Evolutionary conservation across 2,797 vertebrate species (phyloP), one percentile per base, ranked within the genome.

Genomic region (Pogonophryne albipinna): DNA sequence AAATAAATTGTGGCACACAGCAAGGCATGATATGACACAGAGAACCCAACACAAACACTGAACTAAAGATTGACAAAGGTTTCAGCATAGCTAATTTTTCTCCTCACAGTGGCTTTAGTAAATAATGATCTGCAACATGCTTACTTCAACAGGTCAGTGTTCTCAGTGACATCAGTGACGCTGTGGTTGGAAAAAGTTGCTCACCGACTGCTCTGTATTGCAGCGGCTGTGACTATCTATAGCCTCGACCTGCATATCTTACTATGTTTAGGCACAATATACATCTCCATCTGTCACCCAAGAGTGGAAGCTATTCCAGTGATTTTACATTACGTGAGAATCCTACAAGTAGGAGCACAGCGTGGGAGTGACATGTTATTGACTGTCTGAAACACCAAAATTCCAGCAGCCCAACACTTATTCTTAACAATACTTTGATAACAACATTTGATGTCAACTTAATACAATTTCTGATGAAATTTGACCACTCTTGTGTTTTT

Each of bases 231-330:
- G 60, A 66, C 91, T 92, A 92, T 90, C 76, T 91, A 86, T 93
- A 93, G 85, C 79, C 72, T 44, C 56, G 73, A 73, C 85, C 87
- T 77, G 86, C 92, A 93, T 93, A 84, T 82, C 85, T 91, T 85
- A 65, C 91, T 92, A 90, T 91, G 83, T 90, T 91, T 90, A 89
- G 91, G 34, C 69, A 19, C 77, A 65, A 55, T 76, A 85, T 89
- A 89, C 84, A 84, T 90, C 70, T 85, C 82, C 88, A 90, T 91
- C 86, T 93, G 92, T 88, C 88, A 60, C 70, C 71, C 67, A 62
- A 27, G 68, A 80, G 77, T 80, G 85, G 89, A 88, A 91, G 87
- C 85, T 89, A 88, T 93, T 83, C 71, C 77, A 89, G 57, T 65
- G 50, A 87, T 92, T 89, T 89, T 76, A 78, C 77, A 83, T 84